Conservation (phyloP, 1,140 invertebrate genomes). For the Probaryconus sp. region DNA sequence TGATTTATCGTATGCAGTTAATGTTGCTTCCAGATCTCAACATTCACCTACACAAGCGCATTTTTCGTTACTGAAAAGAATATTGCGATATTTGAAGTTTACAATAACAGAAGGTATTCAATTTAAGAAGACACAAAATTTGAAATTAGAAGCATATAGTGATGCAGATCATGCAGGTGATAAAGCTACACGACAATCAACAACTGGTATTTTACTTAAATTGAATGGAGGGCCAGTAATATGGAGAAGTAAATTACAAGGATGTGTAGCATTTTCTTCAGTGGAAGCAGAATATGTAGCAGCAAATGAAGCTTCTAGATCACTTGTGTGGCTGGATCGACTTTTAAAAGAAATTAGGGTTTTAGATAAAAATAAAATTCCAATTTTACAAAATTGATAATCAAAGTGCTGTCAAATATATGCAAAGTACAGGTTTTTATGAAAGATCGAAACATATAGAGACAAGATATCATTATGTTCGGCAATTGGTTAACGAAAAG, state of each 20-base stretch:
- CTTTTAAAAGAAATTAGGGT: neutral
- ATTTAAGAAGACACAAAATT: neutral
- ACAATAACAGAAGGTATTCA: neutral
- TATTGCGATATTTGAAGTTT: neutral
- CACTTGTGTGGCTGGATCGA: neutral
- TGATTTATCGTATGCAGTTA: constrained; percentile 59
- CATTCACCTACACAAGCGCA: neutral
- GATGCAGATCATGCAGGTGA: constrained; percentile 4
- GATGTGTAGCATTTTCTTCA: neutral
- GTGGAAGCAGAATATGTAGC: constrained; percentile 5
- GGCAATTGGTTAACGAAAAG: neutral
- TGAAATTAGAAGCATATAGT: neutral
- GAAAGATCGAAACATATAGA: constrained; percentile 1
- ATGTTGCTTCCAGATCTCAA: constrained; percentile 4
- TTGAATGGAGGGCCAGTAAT: neutral
- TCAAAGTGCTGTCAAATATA: constrained; percentile 59
- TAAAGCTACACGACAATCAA: neutral
- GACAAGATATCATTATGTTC: neutral
- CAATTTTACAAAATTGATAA: constrained; percentile 52
- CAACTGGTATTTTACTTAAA: neutral
- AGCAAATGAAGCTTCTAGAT: neutral
- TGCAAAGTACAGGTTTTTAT: neutral
- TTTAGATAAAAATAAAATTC: neutral
- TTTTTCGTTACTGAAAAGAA: neutral
- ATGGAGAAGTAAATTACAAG: neutral